These are phyloP conservation scores for Spodoptera littoralis DNA, from an alignment of 2,888 invertebrate genomes.

Conservation along the genomic window DNA sequence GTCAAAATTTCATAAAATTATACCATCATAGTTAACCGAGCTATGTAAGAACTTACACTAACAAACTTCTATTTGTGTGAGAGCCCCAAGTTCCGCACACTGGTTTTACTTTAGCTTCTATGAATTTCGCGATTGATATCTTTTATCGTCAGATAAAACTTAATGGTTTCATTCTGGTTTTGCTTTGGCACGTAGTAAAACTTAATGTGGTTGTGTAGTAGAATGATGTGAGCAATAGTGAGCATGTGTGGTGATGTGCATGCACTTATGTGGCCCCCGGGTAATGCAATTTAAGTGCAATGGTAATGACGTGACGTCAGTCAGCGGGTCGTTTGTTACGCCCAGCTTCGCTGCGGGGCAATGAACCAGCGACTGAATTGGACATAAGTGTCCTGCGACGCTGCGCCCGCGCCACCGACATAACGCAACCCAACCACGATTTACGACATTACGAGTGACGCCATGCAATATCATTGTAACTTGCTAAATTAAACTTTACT, in stretches of 20 bases:
- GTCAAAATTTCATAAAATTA: too few species aligned
- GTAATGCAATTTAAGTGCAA: slow-evolving; percentile 78
- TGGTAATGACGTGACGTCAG: slow-evolving; percentile 82
- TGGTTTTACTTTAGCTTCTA: slow-evolving; percentile 24
- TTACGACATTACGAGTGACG: slow-evolving; percentile 71
- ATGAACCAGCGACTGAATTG: slow-evolving; percentile 85
- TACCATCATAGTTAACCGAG: neutral
- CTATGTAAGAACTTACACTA: neutral
- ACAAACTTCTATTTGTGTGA: slow-evolving; percentile 13
- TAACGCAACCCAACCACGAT: slow-evolving; percentile 76
- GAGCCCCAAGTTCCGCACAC: slow-evolving; percentile 13
- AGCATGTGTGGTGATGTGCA: slow-evolving; percentile 23
- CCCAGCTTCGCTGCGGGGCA: slow-evolving; percentile 73
- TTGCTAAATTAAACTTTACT: slow-evolving; percentile 60
- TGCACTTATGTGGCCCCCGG: slow-evolving; percentile 50
- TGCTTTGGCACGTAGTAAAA: slow-evolving; percentile 30
- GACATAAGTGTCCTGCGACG: slow-evolving; percentile 83
- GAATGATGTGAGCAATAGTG: slow-evolving; percentile 23
- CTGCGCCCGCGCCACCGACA: slow-evolving; percentile 66
- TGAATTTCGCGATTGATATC: slow-evolving; percentile 25
- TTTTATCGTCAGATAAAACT: slow-evolving; percentile 27
- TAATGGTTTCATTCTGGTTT: slow-evolving; percentile 32
- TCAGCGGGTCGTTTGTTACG: slow-evolving; percentile 77
- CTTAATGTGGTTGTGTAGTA: slow-evolving; percentile 22
- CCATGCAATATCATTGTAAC: slow-evolving; percentile 67